Conservation (phyloP, 1,140 invertebrate species). For the Trachymyrmex septentrionalis region DNA sequence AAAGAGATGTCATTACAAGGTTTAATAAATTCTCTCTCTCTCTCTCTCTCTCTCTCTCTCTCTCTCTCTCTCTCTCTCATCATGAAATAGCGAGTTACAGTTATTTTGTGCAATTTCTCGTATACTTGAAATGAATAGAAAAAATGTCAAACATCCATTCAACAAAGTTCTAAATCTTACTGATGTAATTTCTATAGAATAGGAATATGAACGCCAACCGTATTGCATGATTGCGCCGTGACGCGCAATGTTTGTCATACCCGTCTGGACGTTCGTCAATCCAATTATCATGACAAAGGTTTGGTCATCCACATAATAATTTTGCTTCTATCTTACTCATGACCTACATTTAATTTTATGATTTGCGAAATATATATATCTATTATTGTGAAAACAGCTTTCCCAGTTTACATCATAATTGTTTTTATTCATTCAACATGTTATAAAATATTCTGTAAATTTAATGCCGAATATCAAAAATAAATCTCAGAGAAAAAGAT, state of each 20-base stretch:
- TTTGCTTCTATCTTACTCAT: not conserved
- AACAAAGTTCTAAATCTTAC: conserved; percentile 32
- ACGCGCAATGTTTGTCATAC: conserved; percentile 2
- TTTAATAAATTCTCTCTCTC: not conserved
- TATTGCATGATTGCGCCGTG: conserved; percentile 46
- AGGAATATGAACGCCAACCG: not conserved
- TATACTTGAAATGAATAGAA: not conserved
- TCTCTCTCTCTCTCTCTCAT: not conserved
- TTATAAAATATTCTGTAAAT: not conserved
- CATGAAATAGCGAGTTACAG: not conserved
- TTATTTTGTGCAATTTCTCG: not conserved
- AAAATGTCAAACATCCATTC: conserved; percentile 13
- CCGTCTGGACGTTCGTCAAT: conserved; percentile 28
- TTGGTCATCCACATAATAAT: conserved; percentile 16
- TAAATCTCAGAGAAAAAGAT: not conserved
- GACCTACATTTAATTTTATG: not conserved
- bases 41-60: not conserved
- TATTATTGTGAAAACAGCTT: not conserved
- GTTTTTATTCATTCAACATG: not conserved
- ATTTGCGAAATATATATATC: not conserved
- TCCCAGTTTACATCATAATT: not conserved
- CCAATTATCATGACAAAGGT: conserved; percentile 30
- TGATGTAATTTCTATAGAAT: not conserved
- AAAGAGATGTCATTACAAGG: not conserved
- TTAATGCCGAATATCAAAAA: not conserved